Evolutionary conservation across 2,113 vertebrate species (phyloP), one percentile per base, ranked within the genome.

Genomic region (Pseudorasbora parva): DNA sequence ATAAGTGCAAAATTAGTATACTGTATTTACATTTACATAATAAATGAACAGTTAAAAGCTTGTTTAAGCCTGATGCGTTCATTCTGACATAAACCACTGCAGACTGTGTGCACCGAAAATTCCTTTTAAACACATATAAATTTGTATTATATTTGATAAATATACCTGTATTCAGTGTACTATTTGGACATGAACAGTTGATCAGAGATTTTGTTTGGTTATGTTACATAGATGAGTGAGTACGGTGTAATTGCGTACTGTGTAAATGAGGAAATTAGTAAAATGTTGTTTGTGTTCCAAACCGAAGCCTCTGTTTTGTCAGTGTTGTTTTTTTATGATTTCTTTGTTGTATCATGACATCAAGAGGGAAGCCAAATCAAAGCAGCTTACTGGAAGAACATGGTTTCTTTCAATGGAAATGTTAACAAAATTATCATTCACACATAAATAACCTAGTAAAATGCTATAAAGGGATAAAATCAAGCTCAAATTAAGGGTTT

Each of bases 191-290:
- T 69, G 19, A 43, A 43, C 19, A 69, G 37, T 19, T 41, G 19
- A 69, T 69, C 33, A 69, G 66, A n/a, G 37, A 43, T 71, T 71
- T n/a, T 71, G 68, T n/a, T 71, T 71, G 21, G 21, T 71, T 71
- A 23, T 71, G 45, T 71, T 23, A 45, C 21, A 71, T 23, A 45
- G 68, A 71, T 71, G 37, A 43, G 19, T 45, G 68, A 41, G 41
- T 45, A 45, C 37, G 23, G 10, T 71, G 66, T 69, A 69, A 69
- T n/a, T 69, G 37, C 43, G 27, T 19, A 33, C 19, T 69, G 30
- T 68, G 9, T 45, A 71, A 71, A 43, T 45, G 11, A 45, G 21
- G 21, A 71, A 71, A 71, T 71, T 0, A 25, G 21, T 71, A 45
- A 71, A 43, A 45, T 45, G 37, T 43, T 71, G 21, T 8, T 71